Conservation (phyloP, 2,888 invertebrate genomes). For the Dendrolimus pini region DNA sequence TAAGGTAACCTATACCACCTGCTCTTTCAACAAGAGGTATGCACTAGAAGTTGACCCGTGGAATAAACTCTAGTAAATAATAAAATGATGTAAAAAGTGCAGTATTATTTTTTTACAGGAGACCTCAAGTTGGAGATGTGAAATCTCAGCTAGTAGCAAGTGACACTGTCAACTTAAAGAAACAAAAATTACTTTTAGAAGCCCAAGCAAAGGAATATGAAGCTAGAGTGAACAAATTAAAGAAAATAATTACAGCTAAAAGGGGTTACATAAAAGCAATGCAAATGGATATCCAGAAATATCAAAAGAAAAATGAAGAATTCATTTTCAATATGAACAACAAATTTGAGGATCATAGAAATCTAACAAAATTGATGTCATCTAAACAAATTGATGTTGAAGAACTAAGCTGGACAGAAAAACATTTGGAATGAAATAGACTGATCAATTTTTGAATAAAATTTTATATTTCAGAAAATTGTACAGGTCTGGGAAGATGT, state of each 20-base stretch:
- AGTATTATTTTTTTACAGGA: constrained; percentile 33
- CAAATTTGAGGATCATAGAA: constrained; percentile 46
- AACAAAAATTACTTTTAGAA: constrained; percentile 53
- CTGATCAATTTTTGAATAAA: constrained; percentile 56
- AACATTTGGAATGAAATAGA: constrained; percentile 48
- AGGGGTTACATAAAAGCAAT: constrained; percentile 59
- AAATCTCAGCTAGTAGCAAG: constrained; percentile 51
- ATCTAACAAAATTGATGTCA: constrained; percentile 27
- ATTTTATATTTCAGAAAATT: constrained; percentile 74
- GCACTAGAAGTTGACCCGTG: no score
- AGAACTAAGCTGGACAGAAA: constrained; percentile 38
- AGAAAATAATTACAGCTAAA: constrained; percentile 53
- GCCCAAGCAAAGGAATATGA: constrained; percentile 61
- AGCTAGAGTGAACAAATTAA: constrained; percentile 43
- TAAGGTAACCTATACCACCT: no score
- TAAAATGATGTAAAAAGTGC: no score
- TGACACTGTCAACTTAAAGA: constrained; percentile 50
- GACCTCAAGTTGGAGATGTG: constrained; percentile 57
- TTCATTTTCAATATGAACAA: constrained; percentile 42
- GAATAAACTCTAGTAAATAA: no score
- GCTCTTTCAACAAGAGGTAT: no score
- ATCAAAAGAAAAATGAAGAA: constrained; percentile 61
- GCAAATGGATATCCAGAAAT: constrained; percentile 61
- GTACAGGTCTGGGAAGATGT: constrained; percentile 71
- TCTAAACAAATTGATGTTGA: constrained; percentile 31